Percentiles rank a stretch among this genome's conserved stretches.
Evolutionary conservation across 2,113 vertebrate species (phyloP).

Genomic region (Lepidothrix coronata): DNA sequence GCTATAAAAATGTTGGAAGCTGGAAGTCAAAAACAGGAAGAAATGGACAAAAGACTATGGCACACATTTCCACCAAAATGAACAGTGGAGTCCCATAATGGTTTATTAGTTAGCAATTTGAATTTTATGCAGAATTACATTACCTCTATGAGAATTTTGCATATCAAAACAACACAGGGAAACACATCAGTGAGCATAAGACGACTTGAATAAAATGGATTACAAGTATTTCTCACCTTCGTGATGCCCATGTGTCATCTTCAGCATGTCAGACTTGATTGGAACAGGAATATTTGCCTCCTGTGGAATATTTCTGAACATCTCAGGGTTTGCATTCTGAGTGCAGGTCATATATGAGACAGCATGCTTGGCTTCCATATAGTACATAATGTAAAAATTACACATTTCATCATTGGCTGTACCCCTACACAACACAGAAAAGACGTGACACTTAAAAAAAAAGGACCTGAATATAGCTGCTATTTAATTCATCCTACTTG

Average conservation of each 20-base stretch:
- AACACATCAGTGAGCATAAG: background rate
- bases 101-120: background rate
- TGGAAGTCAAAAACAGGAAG: background rate
- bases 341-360: slow-evolving; percentile 90
- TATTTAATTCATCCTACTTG: background rate
- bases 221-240: slow-evolving; percentile 74
- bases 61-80: background rate
- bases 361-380: slow-evolving; percentile 90
- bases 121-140: background rate
- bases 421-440: slow-evolving; percentile 74
- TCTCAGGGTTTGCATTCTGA: slow-evolving; percentile 77
- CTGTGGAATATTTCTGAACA: slow-evolving; percentile 85
- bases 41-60: background rate
- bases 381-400: slow-evolving; percentile 99
- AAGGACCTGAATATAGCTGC: background rate
- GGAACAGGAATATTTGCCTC: slow-evolving; percentile 88
- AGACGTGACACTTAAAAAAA: background rate
- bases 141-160: background rate
- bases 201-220: background rate
- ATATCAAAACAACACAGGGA: background rate
- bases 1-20: background rate
- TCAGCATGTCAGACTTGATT: slow-evolving; percentile 78
- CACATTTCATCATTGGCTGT: slow-evolving; percentile 96
- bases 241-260: slow-evolving; percentile 80
- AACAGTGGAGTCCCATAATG: background rate